phyloP scores from a whole-genome alignment of 2,113 vertebrate genomes.

The Odontophorus gujanensis region DNA sequence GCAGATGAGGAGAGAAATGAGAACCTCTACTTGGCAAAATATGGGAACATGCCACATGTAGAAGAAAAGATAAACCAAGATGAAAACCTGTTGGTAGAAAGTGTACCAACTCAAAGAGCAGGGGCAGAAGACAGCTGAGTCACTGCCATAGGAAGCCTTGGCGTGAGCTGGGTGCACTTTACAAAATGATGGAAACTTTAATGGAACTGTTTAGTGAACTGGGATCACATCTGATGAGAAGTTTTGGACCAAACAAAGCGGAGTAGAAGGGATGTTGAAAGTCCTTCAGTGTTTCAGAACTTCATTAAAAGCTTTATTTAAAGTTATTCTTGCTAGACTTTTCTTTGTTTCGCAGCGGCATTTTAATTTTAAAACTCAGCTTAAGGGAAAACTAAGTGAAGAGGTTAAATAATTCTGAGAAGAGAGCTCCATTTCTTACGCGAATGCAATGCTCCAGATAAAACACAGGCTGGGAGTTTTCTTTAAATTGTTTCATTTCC shows the following conservation, averaged over 20 bases:
- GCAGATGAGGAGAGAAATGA: background rate
- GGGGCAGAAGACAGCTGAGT: background rate
- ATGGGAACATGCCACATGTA: background rate
- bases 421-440: slow-evolving; percentile 20
- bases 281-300: background rate
- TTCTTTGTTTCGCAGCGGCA: slow-evolving; percentile 21
- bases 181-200: background rate
- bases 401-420: slow-evolving; percentile 47
- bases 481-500: slow-evolving; percentile 27
- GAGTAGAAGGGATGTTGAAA: background rate
- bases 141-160: background rate
- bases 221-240: background rate
- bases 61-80: background rate
- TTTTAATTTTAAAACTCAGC: slow-evolving; percentile 17
- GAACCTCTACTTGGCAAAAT: background rate
- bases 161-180: background rate
- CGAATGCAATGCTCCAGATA: slow-evolving; percentile 37
- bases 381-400: slow-evolving; percentile 31
- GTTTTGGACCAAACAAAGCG: background rate
- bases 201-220: background rate
- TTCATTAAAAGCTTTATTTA: background rate
- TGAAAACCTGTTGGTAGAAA: background rate
- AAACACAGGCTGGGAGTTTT: background rate
- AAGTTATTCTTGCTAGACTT: background rate
- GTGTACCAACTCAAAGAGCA: background rate